Percentiles rank a stretch among this genome's conserved stretches.
Conservation (phyloP, 2,888 invertebrate species). For the Pemphredon lugubris region DNA sequence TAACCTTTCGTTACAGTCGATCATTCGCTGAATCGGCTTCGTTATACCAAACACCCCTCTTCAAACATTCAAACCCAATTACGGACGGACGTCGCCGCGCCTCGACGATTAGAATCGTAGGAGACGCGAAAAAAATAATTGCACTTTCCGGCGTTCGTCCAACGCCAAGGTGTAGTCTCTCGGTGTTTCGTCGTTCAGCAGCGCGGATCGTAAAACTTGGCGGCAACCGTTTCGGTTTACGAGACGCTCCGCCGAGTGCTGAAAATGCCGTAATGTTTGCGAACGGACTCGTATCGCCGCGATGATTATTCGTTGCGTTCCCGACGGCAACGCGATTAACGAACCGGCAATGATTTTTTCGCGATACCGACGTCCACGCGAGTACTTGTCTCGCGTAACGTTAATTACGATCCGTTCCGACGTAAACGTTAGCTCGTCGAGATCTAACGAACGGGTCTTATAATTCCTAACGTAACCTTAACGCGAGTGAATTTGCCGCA, state of each 20-base stretch:
- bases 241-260: conserved; percentile 26
- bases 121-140: not conserved
- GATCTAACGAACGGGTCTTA: conserved; percentile 3
- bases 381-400: conserved; percentile 4
- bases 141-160: not conserved
- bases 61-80: too few species aligned
- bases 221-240: conserved; percentile 32
- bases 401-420: conserved; percentile 22
- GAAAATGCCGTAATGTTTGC: conserved; percentile 29
- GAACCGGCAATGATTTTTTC: not conserved
- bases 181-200: conserved; percentile 5
- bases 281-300: conserved; percentile 27
- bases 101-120: not conserved
- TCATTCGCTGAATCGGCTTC: too few species aligned
- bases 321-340: conserved; percentile 14
- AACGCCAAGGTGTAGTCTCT: too few species aligned
- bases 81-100: too few species aligned
- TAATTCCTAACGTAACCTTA: conserved; percentile 3
- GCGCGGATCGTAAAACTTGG: not conserved
- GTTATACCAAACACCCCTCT: too few species aligned
- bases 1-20: too few species aligned
- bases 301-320: conserved; percentile 34
- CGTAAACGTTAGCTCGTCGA: conserved; percentile 3
- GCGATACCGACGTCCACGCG: conserved; percentile 3
- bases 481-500: conserved; percentile 1